Evolutionary conservation across 2,113 vertebrate species (phyloP).

Genomic region (Taurulus bubalis): DNA sequence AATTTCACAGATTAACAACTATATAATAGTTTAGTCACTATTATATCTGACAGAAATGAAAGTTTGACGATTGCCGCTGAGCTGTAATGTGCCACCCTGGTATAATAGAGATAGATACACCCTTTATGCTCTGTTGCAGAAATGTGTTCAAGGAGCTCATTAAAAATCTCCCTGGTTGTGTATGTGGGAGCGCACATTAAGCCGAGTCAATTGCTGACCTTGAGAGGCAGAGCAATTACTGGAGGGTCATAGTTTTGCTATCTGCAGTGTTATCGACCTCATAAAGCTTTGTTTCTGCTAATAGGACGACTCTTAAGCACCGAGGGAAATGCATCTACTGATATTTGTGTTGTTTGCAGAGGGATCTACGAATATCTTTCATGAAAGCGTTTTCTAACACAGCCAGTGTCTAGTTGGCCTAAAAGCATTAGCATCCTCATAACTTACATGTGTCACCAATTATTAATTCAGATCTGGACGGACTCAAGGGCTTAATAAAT

Average conservation of each 20-base stretch:
- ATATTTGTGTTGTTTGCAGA: not conserved
- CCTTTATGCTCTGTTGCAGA: conserved; percentile 36
- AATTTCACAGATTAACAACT: not conserved
- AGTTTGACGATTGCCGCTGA: not conserved
- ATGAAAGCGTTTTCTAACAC: not conserved
- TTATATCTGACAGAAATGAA: not conserved
- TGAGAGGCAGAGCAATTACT: not conserved
- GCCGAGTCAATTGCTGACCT: conserved; percentile 12
- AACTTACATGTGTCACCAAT: not conserved
- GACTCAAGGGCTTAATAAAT: not conserved
- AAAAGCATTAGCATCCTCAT: not conserved
- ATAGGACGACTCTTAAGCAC: not conserved
- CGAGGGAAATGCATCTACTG: not conserved
- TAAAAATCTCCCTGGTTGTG: conserved; percentile 36
- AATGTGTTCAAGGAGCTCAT: conserved; percentile 58
- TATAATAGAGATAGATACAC: not conserved
- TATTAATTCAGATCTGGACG: conserved; percentile 6
- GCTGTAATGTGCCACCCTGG: not conserved
- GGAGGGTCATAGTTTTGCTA: conserved; percentile 33
- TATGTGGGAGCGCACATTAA: not conserved
- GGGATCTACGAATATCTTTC: not conserved
- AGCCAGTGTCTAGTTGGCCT: not conserved
- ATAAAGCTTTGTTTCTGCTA: not conserved
- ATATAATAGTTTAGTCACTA: not conserved
- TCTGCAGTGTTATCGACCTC: not conserved